Evolutionary conservation across 2,888 invertebrate species (phyloP).

Genomic region (Ochropacha duplaris): DNA sequence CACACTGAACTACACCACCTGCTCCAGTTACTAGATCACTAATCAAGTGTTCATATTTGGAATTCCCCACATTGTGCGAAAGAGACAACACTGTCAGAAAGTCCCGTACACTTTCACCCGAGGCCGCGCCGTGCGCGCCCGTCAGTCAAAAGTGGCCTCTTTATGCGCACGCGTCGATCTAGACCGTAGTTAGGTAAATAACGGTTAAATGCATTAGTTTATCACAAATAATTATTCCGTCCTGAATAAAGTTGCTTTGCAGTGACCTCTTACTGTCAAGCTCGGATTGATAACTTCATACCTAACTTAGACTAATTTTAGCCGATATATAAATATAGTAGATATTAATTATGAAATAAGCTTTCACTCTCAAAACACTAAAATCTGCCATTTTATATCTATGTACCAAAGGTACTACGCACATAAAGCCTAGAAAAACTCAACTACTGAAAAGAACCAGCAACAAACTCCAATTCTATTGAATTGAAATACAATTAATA

Average conservation of each 20-base stretch:
- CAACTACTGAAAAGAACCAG: too few species aligned
- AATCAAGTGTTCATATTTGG: background rate
- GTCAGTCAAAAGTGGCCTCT: slow-evolving; percentile 31
- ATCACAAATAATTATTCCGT: slow-evolving; percentile 9
- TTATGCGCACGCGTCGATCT: slow-evolving; percentile 15
- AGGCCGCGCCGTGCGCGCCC: slow-evolving; percentile 20
- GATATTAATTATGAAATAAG: too few species aligned
- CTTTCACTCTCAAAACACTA: too few species aligned
- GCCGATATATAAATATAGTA: too few species aligned
- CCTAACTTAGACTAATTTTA: too few species aligned
- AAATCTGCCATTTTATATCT: too few species aligned
- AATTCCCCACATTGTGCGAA: slow-evolving; percentile 19
- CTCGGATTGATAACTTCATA: background rate
- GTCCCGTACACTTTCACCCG: slow-evolving; percentile 58
- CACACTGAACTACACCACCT: background rate
- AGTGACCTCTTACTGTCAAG: background rate
- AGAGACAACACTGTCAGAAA: slow-evolving; percentile 27
- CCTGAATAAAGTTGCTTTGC: background rate
- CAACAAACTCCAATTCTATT: too few species aligned
- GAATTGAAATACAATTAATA: too few species aligned
- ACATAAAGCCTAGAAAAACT: too few species aligned
- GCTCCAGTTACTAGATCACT: slow-evolving; percentile 1
- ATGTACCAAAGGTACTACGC: too few species aligned
- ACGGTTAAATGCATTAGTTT: slow-evolving; percentile 11
- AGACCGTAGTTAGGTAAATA: background rate